Base-by-base conservation (phyloP, 2,113 vertebrate genomes). In the Eulemur rufifrons region DNA sequence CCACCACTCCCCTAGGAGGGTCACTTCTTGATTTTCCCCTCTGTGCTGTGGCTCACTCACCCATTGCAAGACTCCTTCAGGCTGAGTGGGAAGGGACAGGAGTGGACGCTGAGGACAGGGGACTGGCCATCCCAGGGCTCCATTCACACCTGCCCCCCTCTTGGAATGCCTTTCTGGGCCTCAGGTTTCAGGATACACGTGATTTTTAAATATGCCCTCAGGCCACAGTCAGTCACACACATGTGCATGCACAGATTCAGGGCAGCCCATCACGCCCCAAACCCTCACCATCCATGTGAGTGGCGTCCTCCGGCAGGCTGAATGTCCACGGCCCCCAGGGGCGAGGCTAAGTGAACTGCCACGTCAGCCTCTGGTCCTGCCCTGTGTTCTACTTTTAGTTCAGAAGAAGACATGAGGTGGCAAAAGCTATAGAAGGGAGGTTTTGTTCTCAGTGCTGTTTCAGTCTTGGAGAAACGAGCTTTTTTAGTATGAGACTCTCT, bases 341-440 rank as follows among this genome's bases (percentile, higher is more conserved):
- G 6, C 14, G 54, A 56, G 8, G 11, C 8, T 37, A 4, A 1
- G 37, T 32, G 29, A 68, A 10, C 4, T 29, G 18, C 0, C 18
- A 6, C 10, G 9, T 77, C 61, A 93, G 1, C 45, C 39, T 88
- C 13, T 39, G 18, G 12, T 83, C 47, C 84, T 83, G 12, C 1
- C 2, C 12, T 13, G 23, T 52, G 14, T 21, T 82, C 54, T 78
- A 8, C 23, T 63, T 86, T 32, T 37, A 18, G 9, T 84, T 78
- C 27, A 20, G 34, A 34, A 74, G 64, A 6, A 34, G 12, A 5
- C 25, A 34, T 34, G 8, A 94, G 45, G 18, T 11, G 3, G 18
- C 3, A 37, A 47, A 83, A 37, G 25, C 37, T 82, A 4, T 1
- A 91, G 42, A 82, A 83, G 8, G 4, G 2, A 59, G 8, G 5